Evolutionary conservation across 2,888 invertebrate species (phyloP), one percentile per base, ranked within the genome.

Genomic region (Drosophila conformis): DNA sequence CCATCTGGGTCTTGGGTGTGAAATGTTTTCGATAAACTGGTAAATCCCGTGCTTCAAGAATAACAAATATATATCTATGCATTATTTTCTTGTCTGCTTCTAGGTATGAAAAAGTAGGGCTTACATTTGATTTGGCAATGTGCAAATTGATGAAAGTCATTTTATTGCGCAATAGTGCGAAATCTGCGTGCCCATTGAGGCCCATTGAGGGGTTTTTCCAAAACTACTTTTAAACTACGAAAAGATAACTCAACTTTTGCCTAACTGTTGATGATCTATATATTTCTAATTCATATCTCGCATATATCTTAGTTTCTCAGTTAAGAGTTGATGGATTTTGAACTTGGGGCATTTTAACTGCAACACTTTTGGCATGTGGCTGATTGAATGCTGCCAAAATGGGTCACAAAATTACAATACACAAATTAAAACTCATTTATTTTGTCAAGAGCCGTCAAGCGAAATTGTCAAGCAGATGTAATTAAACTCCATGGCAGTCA

Each of bases 391-490:
- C 27, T 52, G 42, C 13, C 52, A 21, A 75, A 75, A 67, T 70
- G 48, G 71, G 54, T 35, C 66, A 67, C 8, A 10, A 38, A 75
- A 67, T 62, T 69, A 69, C 29, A 53, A 31, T 36, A 36, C 33
- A 31, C 49, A 48, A 33, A 33, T 33, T 33, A 33, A 65, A 69
- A 73, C 46, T 59, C 74, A 73, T 76, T 60, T 63, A n/a, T 29
- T 35, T 35, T 61, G 42, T 53, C 53, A 31, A 31, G 18, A 40
- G 21, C n/a, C n/a, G 40, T 40, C n/a, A 40, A 40, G 40, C 40
- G 40, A 40, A 25, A 25, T 62, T 57, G 56, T 73, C 52, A 73
- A 29, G 38, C 63, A 46, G 59, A 11, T 56, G 42, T 75, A 69
- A 79, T 75, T 69, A 63, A 52, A 63, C 5, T 10, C 25, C 15